A percentile compares a stretch with the other conserved stretches of the same genome.
phyloP scores from a whole-genome alignment of 1,140 invertebrate genomes.

The Sminthurinus signatus region DNA sequence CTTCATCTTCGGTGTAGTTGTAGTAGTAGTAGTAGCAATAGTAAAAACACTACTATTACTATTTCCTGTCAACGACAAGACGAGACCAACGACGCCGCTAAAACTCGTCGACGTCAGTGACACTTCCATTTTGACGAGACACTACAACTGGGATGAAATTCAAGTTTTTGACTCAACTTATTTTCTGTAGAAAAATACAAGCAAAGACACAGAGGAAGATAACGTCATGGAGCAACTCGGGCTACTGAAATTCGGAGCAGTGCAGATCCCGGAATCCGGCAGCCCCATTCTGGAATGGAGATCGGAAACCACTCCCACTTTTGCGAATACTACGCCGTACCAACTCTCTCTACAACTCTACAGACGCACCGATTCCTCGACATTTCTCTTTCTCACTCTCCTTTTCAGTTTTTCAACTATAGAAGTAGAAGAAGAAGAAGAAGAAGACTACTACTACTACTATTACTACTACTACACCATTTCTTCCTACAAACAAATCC shows the following conservation, averaged over 20 bases:
- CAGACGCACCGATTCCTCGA: conserved; percentile 15
- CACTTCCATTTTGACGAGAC: conserved; percentile 14
- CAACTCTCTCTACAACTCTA: conserved; percentile 8
- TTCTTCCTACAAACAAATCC: conserved; percentile 1
- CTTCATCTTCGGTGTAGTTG: not conserved
- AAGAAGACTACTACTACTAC: too few species aligned
- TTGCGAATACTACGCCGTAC: conserved; percentile 27
- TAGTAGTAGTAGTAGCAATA: not conserved
- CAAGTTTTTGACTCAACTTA: conserved; percentile 11
- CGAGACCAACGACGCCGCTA: too few species aligned
- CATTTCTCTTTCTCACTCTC: conserved; percentile 14
- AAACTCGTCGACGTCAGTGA: not conserved
- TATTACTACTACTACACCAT: conserved; percentile 1
- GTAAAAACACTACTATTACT: not conserved
- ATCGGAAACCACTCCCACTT: conserved; percentile 30
- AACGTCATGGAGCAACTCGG: conserved; percentile 18
- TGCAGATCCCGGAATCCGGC: conserved; percentile 24
- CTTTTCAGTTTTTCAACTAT: conserved; percentile 8
- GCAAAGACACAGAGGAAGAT: conserved; percentile 9
- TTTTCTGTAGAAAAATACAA: not conserved
- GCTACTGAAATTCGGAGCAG: conserved; percentile 23
- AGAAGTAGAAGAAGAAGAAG: not conserved
- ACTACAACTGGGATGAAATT: conserved; percentile 10
- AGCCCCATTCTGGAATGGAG: conserved; percentile 29
- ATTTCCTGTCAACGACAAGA: too few species aligned